Evolutionary conservation across 2,888 invertebrate genomes (phyloP).

Genomic region (Callyntrura guangdongensis): DNA sequence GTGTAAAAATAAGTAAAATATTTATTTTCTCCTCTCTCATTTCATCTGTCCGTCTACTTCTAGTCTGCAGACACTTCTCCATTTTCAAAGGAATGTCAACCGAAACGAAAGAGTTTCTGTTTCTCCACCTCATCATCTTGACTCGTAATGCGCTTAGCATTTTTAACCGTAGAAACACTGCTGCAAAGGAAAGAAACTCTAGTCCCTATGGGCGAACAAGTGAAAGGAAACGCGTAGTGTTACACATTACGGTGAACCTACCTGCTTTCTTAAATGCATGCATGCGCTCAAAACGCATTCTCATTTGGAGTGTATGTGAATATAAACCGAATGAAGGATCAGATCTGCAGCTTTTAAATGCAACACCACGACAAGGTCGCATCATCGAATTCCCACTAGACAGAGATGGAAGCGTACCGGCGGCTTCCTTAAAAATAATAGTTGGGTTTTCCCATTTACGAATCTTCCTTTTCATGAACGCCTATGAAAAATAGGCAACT

Average conservation of each 20-base stretch:
- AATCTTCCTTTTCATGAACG: neutral
- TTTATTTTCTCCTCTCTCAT: constrained; percentile 30
- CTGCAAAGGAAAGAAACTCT: neutral
- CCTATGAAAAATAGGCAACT: neutral
- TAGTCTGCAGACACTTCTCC: neutral
- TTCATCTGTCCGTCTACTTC: constrained; percentile 13
- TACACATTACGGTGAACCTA: neutral
- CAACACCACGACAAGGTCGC: neutral
- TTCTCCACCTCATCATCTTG: constrained; percentile 19
- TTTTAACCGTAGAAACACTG: neutral
- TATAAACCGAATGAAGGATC: neutral
- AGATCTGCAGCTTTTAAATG: constrained; percentile 51
- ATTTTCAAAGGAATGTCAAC: constrained; percentile 38
- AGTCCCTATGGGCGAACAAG: neutral
- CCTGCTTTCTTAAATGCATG: constrained; percentile 33
- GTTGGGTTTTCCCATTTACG: constrained; percentile 21
- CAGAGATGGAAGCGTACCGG: neutral
- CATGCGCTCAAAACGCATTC: constrained; percentile 28
- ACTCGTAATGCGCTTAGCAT: constrained; percentile 69
- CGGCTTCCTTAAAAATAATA: constrained; percentile 24
- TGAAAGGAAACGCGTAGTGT: neutral
- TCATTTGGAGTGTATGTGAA: neutral
- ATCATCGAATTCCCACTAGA: constrained; percentile 62
- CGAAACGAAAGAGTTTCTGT: neutral
- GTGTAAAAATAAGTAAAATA: constrained; percentile 25